phyloP scores from a whole-genome alignment of 2,797 vertebrate genomes.

The Mormyrus hasselquistii region DNA sequence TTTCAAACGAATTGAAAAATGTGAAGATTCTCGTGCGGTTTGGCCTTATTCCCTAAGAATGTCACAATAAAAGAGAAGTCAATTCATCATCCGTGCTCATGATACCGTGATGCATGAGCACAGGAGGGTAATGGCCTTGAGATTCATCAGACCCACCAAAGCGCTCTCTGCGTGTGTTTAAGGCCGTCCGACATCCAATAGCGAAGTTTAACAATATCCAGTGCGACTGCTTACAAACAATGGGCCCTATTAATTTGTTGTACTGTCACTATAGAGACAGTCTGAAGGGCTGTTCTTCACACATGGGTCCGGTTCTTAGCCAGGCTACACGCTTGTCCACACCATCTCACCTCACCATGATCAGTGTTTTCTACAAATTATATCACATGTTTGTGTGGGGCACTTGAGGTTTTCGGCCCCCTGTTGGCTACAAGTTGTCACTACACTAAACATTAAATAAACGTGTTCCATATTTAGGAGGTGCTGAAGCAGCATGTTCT shows the following conservation, averaged over 20 bases:
- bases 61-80: background rate
- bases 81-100: background rate
- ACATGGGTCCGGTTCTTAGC: background rate
- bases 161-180: background rate
- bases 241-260: background rate
- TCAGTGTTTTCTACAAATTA: background rate
- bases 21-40: background rate
- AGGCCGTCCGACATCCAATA: background rate
- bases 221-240: background rate
- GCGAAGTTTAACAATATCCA: background rate
- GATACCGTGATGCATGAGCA: background rate
- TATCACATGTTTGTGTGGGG: background rate
- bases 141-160: background rate
- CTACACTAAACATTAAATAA: background rate
- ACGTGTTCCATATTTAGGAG: background rate
- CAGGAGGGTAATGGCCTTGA: background rate
- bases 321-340: background rate
- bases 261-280: background rate
- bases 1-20: background rate
- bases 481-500: background rate
- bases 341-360: background rate
- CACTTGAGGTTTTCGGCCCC: background rate
- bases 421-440: background rate
- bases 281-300: background rate
- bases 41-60: slow-evolving; percentile 4